Percentiles rank a stretch among this genome's conserved stretches.
Conservation (phyloP, 2,113 vertebrate species). For the Brachyhypopomus gauderio region DNA sequence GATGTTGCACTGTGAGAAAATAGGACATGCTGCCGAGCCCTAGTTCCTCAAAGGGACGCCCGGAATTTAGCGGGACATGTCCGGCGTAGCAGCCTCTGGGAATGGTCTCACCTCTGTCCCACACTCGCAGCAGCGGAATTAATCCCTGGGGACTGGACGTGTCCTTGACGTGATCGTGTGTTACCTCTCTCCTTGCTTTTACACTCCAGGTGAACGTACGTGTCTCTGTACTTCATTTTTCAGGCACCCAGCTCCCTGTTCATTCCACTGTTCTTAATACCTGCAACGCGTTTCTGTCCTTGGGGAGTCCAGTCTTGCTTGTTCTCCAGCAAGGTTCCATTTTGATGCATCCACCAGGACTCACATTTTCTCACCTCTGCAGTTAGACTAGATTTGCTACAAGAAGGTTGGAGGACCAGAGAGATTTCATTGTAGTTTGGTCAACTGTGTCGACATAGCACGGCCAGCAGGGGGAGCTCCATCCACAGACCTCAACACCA, state of each 20-base stretch:
- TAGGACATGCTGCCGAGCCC: slow-evolving; percentile 28
- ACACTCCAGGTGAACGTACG: slow-evolving; percentile 34
- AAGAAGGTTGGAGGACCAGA: background rate
- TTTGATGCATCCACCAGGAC: slow-evolving; percentile 2
- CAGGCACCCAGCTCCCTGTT: background rate
- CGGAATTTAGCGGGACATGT: slow-evolving; percentile 16
- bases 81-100: slow-evolving; percentile 16
- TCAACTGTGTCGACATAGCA: slow-evolving; percentile 30
- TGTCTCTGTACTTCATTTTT: background rate
- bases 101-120: slow-evolving; percentile 2
- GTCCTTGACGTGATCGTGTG: slow-evolving; percentile 36
- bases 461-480: slow-evolving; percentile 52
- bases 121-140: slow-evolving; percentile 23
- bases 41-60: slow-evolving; percentile 18
- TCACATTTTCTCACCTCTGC: slow-evolving; percentile 19
- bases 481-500: slow-evolving; percentile 20
- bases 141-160: slow-evolving; percentile 10
- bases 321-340: slow-evolving; percentile 27
- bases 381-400: slow-evolving; percentile 18
- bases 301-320: slow-evolving; percentile 9
- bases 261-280: slow-evolving; percentile 25
- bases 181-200: slow-evolving; percentile 32
- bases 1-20: slow-evolving; percentile 18
- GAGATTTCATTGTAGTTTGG: slow-evolving; percentile 10
- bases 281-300: slow-evolving; percentile 13